Evolutionary conservation across 2,888 invertebrate species (phyloP), one percentile per base, ranked within the genome.

Genomic region (Rambutsinella grinnellia): DNA sequence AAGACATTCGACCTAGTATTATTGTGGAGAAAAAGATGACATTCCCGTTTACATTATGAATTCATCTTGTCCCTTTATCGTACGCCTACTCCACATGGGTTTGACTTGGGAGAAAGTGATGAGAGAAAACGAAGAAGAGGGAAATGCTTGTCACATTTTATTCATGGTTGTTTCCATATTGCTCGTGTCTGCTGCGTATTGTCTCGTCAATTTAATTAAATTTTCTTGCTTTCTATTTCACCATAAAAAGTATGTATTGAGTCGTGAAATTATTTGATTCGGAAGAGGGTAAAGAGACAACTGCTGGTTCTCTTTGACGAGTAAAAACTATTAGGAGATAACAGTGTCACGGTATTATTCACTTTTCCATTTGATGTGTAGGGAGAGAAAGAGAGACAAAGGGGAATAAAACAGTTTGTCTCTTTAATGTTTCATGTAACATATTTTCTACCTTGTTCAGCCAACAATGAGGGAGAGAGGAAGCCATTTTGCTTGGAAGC

Each of bases 151-250:
- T 69, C 69, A 60, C 69, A 60, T 53, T 69, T 44, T 60, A 60
- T 69, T 69, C 70, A 44, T 53, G 6, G 53, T 53, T n/a, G n/a
- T n/a, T n/a, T n/a, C n/a, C n/a, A n/a, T n/a, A n/a, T n/a, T n/a
- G n/a, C n/a, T 21, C 5, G 21, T 53, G 19, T 5, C 26, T 10
- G 8, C 15, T 60, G 68, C 36, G 27, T 28, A 62, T 70, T 70
- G 70, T 70, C 62, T 70, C 46, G 19, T 17, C 62, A 26, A 56
- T 70, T 70, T 70, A 70, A 70, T 70, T 70, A 70, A 70, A 70
- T 70, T 70, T 62, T 60, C 60, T 36, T 49, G 53, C 24, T 60
- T 28, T 53, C 53, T 36, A 36, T 13, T 36, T n/a, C n/a, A n/a
- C n/a, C n/a, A n/a, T n/a, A n/a, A n/a, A n/a, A 36, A 36, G 36